These are phyloP conservation scores for Nothoprocta perdicaria DNA, from an alignment of 2,113 vertebrate genomes.

Conservation along the genomic window DNA sequence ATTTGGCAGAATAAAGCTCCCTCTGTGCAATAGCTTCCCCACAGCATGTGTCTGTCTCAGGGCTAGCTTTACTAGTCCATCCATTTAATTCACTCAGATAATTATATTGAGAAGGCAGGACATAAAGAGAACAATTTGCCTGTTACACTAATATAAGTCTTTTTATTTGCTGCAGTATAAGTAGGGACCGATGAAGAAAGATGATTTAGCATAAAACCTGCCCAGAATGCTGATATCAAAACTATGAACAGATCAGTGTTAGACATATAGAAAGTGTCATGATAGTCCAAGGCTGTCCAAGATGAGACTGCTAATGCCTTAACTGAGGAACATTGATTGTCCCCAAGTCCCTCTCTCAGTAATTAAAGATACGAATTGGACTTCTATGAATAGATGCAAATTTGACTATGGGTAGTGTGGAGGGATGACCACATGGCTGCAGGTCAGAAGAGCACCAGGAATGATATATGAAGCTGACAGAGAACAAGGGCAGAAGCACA, in stretches of 20 bases:
- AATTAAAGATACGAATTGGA: slow-evolving; percentile 18
- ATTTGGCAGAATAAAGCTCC: neutral
- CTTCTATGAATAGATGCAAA: slow-evolving; percentile 19
- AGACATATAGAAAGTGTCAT: slow-evolving; percentile 20
- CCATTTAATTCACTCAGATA: slow-evolving; percentile 60
- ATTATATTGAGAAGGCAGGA: slow-evolving; percentile 30
- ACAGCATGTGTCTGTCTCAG: slow-evolving; percentile 40
- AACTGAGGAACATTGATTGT: slow-evolving; percentile 42
- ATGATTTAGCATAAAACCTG: slow-evolving; percentile 58
- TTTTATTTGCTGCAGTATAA: slow-evolving; percentile 50
- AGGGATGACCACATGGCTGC: neutral
- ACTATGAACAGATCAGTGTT: slow-evolving; percentile 46
- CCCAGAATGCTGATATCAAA: slow-evolving; percentile 56
- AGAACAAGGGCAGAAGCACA: neutral
- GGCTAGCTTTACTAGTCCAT: slow-evolving; percentile 42
- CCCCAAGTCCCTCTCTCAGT: neutral
- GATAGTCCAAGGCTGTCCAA: slow-evolving; percentile 28
- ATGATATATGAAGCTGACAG: neutral
- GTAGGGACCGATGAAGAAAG: slow-evolving; percentile 34
- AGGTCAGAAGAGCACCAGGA: neutral
- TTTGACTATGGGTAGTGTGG: neutral
- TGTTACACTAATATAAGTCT: slow-evolving; percentile 1
- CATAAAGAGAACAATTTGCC: slow-evolving; percentile 31
- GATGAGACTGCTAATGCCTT: neutral
- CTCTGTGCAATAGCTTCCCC: slow-evolving; percentile 24